Base-by-base conservation (phyloP, 2,888 invertebrate genomes). In the Rotaria macrura region DNA sequence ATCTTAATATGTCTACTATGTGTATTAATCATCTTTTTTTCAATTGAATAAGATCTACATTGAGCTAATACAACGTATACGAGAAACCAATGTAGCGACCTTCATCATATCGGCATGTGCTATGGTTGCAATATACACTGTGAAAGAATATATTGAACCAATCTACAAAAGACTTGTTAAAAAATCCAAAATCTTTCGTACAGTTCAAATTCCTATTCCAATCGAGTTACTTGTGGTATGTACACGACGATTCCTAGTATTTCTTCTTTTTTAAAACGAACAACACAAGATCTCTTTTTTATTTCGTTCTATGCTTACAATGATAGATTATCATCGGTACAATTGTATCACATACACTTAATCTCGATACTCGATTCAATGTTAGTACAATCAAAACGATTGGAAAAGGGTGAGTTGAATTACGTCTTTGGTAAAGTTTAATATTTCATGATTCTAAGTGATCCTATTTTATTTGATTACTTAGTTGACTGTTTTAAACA, bases 161-260 rank as follows among this genome's bases (percentile, higher is more conserved):
- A 91, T 89, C 84, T 88, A 92, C 74, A 91, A 90, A 87, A 89
- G 89, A 34, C 90, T 89, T 87, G 89, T 91, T 84, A 90, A 89
- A 79, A 54, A 20, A 54, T 54, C 20, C 10, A 54, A 54, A 54
- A 54, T 54, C 14, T 54, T 54, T 65, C 34, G n/a, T 84, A 93
- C 93, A 72, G 92, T 92, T 17, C 54, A 54, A 54, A 92, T 95
- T 88, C 95, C 95, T 0, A 92, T 96, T 85, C 96, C 96, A 6
- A 94, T 95, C 88, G 96, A 96, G 91, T 91, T 96, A 88, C 91
- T 95, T 12, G 93, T 94, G 0, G 94, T 96, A 87, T 89, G 90
- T 89, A 10, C 25, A 38, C 9, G 10, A 34, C 29, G 29, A 55
- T 23, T 7, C 6, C 17, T 84, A 17, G 10, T 34, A 29, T 23